These are phyloP conservation scores for Helicolenus hilgendorfi DNA, from an alignment of 2,797 vertebrate genomes.

Conservation along the genomic window DNA sequence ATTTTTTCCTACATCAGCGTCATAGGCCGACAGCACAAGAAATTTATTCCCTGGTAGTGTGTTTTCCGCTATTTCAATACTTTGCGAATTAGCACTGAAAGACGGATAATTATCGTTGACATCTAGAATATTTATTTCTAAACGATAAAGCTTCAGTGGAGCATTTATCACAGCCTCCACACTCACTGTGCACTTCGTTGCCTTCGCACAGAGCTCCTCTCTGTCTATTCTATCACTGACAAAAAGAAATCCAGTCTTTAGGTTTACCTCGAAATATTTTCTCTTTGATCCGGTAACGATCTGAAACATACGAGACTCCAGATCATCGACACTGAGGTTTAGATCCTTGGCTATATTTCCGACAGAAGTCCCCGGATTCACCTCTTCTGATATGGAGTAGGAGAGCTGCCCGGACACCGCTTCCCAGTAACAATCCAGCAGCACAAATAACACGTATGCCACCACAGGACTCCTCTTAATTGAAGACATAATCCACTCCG, in stretches of 20 bases:
- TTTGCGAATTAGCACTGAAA: conserved; percentile 61
- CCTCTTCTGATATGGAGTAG: conserved; percentile 73
- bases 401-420: conserved; percentile 47
- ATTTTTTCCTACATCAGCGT: conserved; percentile 74
- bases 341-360: conserved; percentile 79
- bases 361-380: conserved; percentile 60
- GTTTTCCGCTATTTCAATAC: conserved; percentile 80
- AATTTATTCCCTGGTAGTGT: conserved; percentile 79
- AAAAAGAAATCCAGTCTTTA: conserved; percentile 65
- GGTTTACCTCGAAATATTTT: conserved; percentile 69
- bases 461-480: background rate
- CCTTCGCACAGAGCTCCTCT: conserved; percentile 73
- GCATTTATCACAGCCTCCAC: conserved; percentile 70
- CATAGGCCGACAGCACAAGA: conserved; percentile 50
- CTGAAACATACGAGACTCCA: conserved; percentile 69
- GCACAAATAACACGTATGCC: conserved; percentile 2
- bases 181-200: conserved; percentile 58
- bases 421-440: conserved; percentile 33
- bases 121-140: conserved; percentile 72
- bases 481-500: conserved; percentile 55
- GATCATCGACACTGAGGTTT: conserved; percentile 45
- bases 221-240: conserved; percentile 76
- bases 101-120: conserved; percentile 74
- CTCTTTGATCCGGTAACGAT: conserved; percentile 56
- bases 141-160: conserved; percentile 68